phyloP scores from a whole-genome alignment of 2,888 invertebrate genomes.

The Tetanocera ferruginea region DNA sequence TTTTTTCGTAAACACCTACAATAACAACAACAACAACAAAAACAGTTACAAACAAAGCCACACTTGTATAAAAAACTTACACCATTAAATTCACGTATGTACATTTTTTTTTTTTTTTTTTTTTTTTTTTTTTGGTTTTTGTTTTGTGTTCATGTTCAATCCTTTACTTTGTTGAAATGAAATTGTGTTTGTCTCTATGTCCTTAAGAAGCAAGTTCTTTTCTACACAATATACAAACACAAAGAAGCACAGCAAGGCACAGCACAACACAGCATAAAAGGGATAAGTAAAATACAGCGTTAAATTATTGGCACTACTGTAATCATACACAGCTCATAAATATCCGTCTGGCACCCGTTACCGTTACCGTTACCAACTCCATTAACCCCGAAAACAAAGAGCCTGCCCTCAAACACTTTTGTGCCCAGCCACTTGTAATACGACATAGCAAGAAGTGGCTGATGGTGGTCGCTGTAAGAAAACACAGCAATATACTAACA shows the following conservation, averaged over 20 bases:
- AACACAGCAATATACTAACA: not conserved
- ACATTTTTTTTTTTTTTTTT: not conserved
- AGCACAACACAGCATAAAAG: not conserved
- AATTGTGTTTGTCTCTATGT: not conserved
- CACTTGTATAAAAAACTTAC: not conserved
- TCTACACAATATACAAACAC: not conserved
- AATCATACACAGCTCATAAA: slow-evolving; percentile 42
- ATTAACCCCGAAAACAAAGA: slow-evolving; percentile 22
- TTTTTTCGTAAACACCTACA: not conserved
- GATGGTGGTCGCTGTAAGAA: no score
- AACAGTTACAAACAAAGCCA: not conserved
- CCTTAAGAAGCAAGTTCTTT: slow-evolving; percentile 6
- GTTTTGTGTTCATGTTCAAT: not conserved
- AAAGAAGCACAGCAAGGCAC: not conserved
- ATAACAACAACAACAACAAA: not conserved
- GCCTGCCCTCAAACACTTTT: not conserved
- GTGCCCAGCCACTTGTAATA: not conserved
- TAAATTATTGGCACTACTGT: slow-evolving; percentile 35
- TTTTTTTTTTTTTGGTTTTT: not conserved
- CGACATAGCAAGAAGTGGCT: no score
- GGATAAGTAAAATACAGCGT: slow-evolving; percentile 21
- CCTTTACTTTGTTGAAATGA: not conserved
- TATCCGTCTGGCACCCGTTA: slow-evolving; percentile 30
- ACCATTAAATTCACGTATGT: not conserved
- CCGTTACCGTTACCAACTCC: slow-evolving; percentile 22